Percentiles rank a stretch among this genome's conserved stretches.
Conservation (phyloP, 1,140 invertebrate species). For the Ceratina calcarata region DNA sequence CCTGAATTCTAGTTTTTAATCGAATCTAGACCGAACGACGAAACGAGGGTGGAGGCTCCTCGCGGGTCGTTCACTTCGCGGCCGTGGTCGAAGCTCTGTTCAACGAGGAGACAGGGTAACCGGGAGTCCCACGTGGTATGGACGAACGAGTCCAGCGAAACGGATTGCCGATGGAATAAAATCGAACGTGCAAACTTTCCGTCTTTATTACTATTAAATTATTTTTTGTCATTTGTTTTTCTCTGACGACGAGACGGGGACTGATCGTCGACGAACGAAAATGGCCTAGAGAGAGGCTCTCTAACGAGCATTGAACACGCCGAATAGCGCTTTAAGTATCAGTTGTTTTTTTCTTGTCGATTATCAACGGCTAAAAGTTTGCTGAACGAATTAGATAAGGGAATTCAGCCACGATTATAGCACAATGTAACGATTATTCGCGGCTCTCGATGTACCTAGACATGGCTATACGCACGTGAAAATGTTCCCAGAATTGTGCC, state of each 20-base stretch:
- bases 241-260: background rate
- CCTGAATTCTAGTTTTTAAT: background rate
- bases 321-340: background rate
- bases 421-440: constrained; percentile 41
- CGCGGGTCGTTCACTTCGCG: background rate
- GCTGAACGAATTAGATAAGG: background rate
- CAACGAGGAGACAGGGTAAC: constrained; percentile 62
- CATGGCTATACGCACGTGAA: constrained; percentile 61
- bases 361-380: background rate
- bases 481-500: constrained; percentile 72
- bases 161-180: background rate
- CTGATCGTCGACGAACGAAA: constrained; percentile 39
- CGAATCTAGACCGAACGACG: background rate
- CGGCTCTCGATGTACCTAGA: constrained; percentile 61
- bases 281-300: constrained; percentile 57
- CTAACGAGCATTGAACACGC: constrained; percentile 18
- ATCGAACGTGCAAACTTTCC: constrained; percentile 23
- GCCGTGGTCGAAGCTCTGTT: constrained; percentile 52
- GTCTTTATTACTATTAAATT: constrained; percentile 11
- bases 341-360: background rate
- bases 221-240: background rate
- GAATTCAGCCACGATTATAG: constrained; percentile 30
- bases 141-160: background rate
- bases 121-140: constrained; percentile 24
- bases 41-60: background rate